phyloP scores from a whole-genome alignment of 2,888 invertebrate genomes.

The Laothoe populi region DNA sequence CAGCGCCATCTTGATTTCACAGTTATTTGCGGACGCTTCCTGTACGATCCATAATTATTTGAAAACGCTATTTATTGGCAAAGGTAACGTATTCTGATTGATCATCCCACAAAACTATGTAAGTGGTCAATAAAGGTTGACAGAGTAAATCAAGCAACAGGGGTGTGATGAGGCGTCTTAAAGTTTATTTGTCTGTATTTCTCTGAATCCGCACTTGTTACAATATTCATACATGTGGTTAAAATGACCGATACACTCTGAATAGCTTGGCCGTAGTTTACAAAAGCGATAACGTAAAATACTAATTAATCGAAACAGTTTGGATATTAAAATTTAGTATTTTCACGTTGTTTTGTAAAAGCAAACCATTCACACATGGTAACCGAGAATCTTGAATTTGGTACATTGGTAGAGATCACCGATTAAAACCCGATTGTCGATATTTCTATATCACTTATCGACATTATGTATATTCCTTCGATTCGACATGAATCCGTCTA shows the following conservation, averaged over 20 bases:
- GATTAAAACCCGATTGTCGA: conserved; percentile 31
- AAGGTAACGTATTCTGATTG: no score
- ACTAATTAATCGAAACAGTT: neutral
- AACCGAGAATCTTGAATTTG: conserved; percentile 57
- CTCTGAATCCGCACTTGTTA: conserved; percentile 18
- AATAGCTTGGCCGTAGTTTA: neutral
- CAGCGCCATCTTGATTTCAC: no score
- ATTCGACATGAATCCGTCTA: neutral
- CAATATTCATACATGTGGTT: conserved; percentile 16
- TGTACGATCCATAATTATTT: no score
- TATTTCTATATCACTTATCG: conserved; percentile 7
- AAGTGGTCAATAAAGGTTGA: neutral
- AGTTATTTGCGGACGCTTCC: no score
- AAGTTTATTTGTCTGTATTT: neutral
- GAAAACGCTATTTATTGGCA: no score
- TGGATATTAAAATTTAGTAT: neutral
- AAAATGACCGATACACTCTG: neutral
- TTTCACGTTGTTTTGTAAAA: conserved; percentile 30
- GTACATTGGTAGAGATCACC: conserved; percentile 76
- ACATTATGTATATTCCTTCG: neutral
- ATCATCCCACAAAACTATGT: no score
- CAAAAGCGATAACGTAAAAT: neutral
- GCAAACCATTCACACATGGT: conserved; percentile 46
- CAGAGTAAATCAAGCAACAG: neutral
- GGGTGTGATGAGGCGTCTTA: neutral